Percentiles rank a stretch among this genome's conserved stretches.
Conservation (phyloP, 1,140 invertebrate species). For the Oedothorax gibbosus region DNA sequence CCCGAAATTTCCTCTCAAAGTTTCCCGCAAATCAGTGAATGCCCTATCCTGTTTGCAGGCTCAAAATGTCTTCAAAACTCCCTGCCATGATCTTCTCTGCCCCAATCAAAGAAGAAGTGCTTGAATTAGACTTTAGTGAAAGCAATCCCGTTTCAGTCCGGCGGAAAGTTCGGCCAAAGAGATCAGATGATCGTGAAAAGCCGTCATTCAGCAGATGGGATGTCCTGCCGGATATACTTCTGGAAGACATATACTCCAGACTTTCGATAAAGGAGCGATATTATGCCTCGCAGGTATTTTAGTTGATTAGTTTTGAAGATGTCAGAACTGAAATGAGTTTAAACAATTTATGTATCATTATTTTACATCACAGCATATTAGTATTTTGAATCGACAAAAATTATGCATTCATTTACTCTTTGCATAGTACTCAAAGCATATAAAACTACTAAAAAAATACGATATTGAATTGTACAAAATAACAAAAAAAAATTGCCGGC, state of each 20-base stretch:
- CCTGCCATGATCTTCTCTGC: constrained; percentile 37
- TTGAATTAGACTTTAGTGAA: constrained; percentile 41
- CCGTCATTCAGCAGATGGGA: constrained; percentile 71
- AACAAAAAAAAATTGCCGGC: no score
- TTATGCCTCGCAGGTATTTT: constrained; percentile 78
- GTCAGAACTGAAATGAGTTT: no score
- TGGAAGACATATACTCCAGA: constrained; percentile 83
- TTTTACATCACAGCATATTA: neutral
- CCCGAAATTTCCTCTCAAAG: no score
- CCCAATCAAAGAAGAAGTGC: constrained; percentile 3
- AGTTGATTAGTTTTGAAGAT: neutral
- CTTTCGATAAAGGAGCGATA: constrained; percentile 78
- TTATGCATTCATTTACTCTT: neutral
- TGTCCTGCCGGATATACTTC: constrained; percentile 78
- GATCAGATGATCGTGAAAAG: neutral
- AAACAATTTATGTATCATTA: no score
- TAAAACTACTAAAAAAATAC: neutral
- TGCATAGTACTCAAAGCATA: neutral
- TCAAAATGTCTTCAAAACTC: constrained; percentile 45
- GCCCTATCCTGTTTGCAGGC: neutral
- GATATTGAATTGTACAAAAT: no score
- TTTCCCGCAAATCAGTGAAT: neutral
- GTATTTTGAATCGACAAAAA: neutral
- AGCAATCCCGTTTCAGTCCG: no score
- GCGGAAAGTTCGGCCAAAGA: neutral